Evolutionary conservation across 53 echinoderm and acorn worm genomes (phyloP).

Genomic region (Crossaster papposus): DNA sequence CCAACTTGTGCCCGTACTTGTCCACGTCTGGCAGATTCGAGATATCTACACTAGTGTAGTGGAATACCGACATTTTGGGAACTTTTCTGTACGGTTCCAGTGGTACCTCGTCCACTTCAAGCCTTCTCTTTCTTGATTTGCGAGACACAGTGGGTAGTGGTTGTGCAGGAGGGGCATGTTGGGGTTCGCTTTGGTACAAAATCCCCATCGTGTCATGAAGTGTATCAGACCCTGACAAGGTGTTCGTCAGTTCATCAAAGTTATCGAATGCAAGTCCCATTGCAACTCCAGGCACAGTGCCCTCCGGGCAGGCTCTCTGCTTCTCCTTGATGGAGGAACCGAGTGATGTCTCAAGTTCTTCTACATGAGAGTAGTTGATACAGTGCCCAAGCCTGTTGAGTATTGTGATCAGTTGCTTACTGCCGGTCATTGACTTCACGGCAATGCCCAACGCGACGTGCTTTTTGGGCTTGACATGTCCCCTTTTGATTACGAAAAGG

Average conservation of each 20-base stretch:
- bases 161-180: too few species aligned
- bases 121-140: too few species aligned
- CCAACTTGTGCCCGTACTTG: too few species aligned
- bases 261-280: neutral
- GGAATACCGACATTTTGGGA: too few species aligned
- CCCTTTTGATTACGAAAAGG: slow-evolving; percentile 19
- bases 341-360: neutral
- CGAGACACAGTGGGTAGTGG: too few species aligned
- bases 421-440: slow-evolving; percentile 39
- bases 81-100: too few species aligned
- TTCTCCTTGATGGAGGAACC: neutral
- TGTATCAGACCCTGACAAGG: neutral
- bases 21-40: too few species aligned
- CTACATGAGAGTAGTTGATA: neutral
- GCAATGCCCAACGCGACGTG: neutral
- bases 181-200: slow-evolving; percentile 16
- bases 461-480: neutral
- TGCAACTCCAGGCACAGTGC: neutral
- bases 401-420: slow-evolving; percentile 15
- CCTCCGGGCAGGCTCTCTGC: neutral
- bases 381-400: slow-evolving; percentile 7
- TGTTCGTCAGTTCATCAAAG: slow-evolving; percentile 14
- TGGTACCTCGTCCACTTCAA: too few species aligned
- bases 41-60: too few species aligned
- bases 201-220: slow-evolving; percentile 46